Evolutionary conservation across 2,888 invertebrate species (phyloP), one percentile per base, ranked within the genome.

Genomic region (Torymus tubicola): DNA sequence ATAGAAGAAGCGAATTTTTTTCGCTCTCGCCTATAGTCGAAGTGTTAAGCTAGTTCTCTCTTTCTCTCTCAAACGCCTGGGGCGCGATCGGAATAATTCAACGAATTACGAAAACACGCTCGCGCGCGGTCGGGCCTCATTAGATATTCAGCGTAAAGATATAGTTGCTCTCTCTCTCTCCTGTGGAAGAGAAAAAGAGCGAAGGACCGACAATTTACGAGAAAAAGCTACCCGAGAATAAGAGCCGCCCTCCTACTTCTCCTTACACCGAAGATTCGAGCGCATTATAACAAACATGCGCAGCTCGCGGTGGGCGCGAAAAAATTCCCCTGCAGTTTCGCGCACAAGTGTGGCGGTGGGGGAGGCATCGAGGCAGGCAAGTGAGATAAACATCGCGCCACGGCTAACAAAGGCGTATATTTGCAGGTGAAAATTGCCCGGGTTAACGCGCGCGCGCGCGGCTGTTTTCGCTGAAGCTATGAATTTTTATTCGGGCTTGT

Each of bases 31-130:
- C 14, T 8, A 61, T 42, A 73, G 55, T 73, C 42, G 70, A 77
- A 68, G 81, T 75, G 81, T 81, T 80, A 73, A 81, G 84, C 84
- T 81, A 83, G 83, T 83, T 82, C 80, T 82, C 85, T 42, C 42
- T 42, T 42, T 42, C 42, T 42, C 42, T 42, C 42, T 42, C 8
- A 42, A 80, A 82, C 77, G 82, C 77, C 73, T 10, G 73, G 65
- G 82, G 89, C 89, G 89, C 88, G 87, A 90, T 88, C 86, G 87
- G 87, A 90, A 90, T 90, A 90, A 89, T 88, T 88, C 88, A 86
- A 85, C 85, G 86, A 89, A 90, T 90, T 90, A 89, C 88, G 89
- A 88, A 89, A 87, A 88, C 90, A 89, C 89, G 88, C 88, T 87
- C 85, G 88, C 84, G 85, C 87, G 90, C 87, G 90, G 90, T 90